These are phyloP conservation scores for Petrocephalus sullivani DNA, from an alignment of 2,797 vertebrate genomes.

Conservation along the genomic window DNA sequence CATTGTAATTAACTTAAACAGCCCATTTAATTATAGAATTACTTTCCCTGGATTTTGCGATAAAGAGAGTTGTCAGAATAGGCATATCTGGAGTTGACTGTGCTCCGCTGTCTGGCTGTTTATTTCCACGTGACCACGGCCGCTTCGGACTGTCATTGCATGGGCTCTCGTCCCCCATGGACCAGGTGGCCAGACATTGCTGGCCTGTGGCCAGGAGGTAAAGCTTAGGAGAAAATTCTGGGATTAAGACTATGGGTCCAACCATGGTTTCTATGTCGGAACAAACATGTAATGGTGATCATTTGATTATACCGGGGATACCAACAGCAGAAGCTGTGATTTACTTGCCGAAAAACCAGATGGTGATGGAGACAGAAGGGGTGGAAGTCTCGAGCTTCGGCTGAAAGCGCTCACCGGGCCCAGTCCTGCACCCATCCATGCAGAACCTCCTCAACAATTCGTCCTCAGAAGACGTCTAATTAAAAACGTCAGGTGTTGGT, in stretches of 20 bases:
- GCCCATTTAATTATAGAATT: constrained; percentile 13
- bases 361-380: neutral
- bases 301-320: neutral
- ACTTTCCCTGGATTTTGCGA: neutral
- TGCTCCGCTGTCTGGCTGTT: neutral
- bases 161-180: neutral
- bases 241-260: neutral
- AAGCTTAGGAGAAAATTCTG: neutral
- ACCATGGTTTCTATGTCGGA: neutral
- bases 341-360: neutral
- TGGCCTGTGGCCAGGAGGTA: neutral
- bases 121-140: neutral
- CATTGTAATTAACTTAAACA: constrained; percentile 2
- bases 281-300: neutral
- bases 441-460: neutral
- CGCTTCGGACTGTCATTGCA: neutral
- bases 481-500: neutral
- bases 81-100: neutral
- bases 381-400: neutral
- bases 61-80: neutral
- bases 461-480: neutral
- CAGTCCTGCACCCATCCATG: neutral
- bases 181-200: neutral
- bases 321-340: neutral
- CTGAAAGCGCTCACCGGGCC: neutral